Percentiles rank a stretch among this genome's conserved stretches.
Conservation (phyloP, 2,888 invertebrate genomes). For the Acanthosepion lycidas region DNA sequence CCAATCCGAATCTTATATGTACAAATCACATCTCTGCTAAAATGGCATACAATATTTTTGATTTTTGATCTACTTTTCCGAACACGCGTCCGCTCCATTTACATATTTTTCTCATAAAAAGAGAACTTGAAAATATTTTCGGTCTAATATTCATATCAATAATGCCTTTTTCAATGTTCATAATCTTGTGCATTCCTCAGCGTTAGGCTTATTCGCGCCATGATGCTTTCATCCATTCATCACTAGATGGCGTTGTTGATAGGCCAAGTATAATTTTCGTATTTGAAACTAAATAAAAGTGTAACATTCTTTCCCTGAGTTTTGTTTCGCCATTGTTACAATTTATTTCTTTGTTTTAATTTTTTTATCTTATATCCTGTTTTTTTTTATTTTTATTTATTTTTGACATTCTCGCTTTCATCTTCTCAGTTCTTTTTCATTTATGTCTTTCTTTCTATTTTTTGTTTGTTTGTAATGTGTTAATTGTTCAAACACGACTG, state of each 20-base stretch:
- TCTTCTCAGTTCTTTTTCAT: too few relatives aligned
- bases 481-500: too few relatives aligned
- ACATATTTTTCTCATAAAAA: conserved; percentile 21
- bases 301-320: not conserved
- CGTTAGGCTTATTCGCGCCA: not conserved
- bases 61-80: not conserved
- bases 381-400: too few relatives aligned
- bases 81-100: not conserved
- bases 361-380: too few relatives aligned
- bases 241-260: not conserved
- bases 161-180: not conserved
- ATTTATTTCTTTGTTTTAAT: too few relatives aligned
- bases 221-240: conserved; percentile 21
- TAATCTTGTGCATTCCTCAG: not conserved
- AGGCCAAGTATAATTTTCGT: not conserved
- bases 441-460: too few relatives aligned
- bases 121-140: conserved; percentile 9
- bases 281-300: not conserved
- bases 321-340: not conserved
- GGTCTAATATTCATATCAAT: not conserved
- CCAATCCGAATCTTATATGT: too few relatives aligned
- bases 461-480: too few relatives aligned
- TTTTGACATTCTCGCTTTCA: too few relatives aligned
- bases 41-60: not conserved
- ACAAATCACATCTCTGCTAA: too few relatives aligned